Conservation (phyloP, 2,797 vertebrate species). For the Clarias pachynema region DNA sequence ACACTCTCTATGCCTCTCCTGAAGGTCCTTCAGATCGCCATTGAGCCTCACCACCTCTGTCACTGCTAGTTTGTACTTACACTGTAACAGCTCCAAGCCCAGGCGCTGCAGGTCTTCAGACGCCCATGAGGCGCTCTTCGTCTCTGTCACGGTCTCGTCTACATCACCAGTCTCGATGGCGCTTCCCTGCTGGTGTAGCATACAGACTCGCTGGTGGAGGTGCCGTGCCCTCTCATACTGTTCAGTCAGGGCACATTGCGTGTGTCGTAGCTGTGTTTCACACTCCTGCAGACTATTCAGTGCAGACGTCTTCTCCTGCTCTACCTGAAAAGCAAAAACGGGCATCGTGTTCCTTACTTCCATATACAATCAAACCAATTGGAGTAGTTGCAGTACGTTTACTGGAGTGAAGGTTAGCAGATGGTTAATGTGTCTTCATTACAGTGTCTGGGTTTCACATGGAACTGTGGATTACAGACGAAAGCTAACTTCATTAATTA, state of each 20-base stretch:
- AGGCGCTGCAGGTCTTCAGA: conserved; percentile 76
- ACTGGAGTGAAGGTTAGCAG: background rate
- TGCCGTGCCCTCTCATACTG: conserved; percentile 85
- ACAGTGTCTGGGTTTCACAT: background rate
- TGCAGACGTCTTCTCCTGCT: conserved; percentile 87
- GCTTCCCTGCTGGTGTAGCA: conserved; percentile 78
- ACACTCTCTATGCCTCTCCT: conserved; percentile 84
- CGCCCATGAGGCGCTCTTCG: conserved; percentile 25
- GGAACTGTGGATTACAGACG: too few species aligned
- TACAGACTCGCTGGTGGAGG: conserved; percentile 83
- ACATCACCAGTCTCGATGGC: conserved; percentile 75
- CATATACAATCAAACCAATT: background rate
- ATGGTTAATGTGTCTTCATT: background rate
- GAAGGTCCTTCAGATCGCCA: conserved; percentile 87
- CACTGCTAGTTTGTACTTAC: conserved; percentile 93
- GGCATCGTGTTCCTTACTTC: conserved; percentile 8
- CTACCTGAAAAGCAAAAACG: conserved; percentile 78
- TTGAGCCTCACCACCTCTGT: conserved; percentile 94
- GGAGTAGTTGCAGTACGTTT: background rate
- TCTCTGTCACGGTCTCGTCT: conserved; percentile 61
- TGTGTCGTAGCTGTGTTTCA: conserved; percentile 89
- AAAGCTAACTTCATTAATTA: background rate
- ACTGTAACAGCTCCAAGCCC: conserved; percentile 90
- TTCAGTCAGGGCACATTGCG: conserved; percentile 88
- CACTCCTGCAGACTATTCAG: conserved; percentile 89